phyloP scores from a whole-genome alignment of 2,113 vertebrate genomes.

The Natator depressus region DNA sequence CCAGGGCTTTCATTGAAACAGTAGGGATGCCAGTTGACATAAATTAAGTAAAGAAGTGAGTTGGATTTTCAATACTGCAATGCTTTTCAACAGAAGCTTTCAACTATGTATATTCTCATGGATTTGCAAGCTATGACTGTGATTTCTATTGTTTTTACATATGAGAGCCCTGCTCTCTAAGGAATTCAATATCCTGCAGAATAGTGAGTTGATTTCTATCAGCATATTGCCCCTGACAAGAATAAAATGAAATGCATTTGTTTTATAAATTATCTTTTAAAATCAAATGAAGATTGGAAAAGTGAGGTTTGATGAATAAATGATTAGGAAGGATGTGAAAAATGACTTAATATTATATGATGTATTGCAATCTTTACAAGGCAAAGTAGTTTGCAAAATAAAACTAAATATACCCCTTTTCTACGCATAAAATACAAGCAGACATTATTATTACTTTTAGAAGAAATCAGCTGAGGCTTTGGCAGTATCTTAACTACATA shows the following conservation, averaged over 20 bases:
- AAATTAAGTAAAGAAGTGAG: neutral
- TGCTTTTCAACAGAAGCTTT: neutral
- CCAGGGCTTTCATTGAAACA: fast-evolving
- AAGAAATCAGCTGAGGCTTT: neutral
- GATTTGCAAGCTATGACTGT: neutral
- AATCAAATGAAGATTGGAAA: neutral
- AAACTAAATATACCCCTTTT: fast-evolving
- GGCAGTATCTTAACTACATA: neutral
- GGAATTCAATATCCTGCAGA: neutral
- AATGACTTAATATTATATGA: neutral
- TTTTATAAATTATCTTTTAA: neutral
- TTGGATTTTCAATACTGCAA: too few species aligned
- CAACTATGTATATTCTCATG: neutral
- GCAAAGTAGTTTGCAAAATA: neutral
- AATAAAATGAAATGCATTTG: neutral
- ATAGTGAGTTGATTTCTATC: neutral
- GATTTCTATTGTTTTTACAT: neutral
- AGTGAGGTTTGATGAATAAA: neutral
- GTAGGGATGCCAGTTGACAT: neutral
- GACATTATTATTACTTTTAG: neutral
- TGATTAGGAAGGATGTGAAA: neutral
- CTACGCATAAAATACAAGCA: fast-evolving
- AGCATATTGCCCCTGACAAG: neutral
- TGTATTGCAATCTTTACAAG: fast-evolving
- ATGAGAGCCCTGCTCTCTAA: neutral